Evolutionary conservation across 2,888 invertebrate genomes (phyloP), one percentile per base, ranked within the genome.

Genomic region (Tuberolachnus salignus): DNA sequence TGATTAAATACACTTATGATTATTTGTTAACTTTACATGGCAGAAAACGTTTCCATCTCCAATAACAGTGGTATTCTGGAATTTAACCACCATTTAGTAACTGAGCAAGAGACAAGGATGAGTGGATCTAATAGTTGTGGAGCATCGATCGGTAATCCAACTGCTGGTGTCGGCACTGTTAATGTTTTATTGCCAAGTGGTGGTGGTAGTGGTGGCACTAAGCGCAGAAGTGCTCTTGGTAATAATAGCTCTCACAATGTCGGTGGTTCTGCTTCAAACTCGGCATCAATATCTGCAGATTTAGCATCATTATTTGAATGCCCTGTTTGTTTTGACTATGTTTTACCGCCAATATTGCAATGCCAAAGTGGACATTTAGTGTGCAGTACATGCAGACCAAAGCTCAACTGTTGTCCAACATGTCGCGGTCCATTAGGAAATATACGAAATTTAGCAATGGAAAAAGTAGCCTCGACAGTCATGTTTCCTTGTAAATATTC

Each of bases 401-500:
- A 98, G 87, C 89, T 99, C 82, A 93, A 94, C 82, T 95, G 96
- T 86, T 99, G 99, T 87, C 99, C 99, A 63, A 98, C 98, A 81
- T 99, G 98, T 86, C 91, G 99, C 82, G 98, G 98, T 81, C 96
- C 97, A 51, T 88, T 98, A 85, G 92, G 92, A 81, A 98, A 98
- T 86, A 99, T 99, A 84, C 90, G 99, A 82, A 99, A 99, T 87
- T 89, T 99, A 85, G 98, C 98, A 49, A 98, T 99, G 97, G 99
- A 99, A 86, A 99, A 99, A 87, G 97, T 99, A 53, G 99, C 99
- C 57, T 94, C 94, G 84, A 98, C 97, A 84, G 95, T 99, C 66
- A 94, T 95, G 91, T 99, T 99, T 85, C 98, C 99, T 0, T 99
- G 99, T 88, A 98, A 98, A 88, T 99, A 98, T 88, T 94, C 95